These are phyloP conservation scores for Catharus ustulatus DNA, from an alignment of 2,797 vertebrate species.

Conservation along the genomic window DNA sequence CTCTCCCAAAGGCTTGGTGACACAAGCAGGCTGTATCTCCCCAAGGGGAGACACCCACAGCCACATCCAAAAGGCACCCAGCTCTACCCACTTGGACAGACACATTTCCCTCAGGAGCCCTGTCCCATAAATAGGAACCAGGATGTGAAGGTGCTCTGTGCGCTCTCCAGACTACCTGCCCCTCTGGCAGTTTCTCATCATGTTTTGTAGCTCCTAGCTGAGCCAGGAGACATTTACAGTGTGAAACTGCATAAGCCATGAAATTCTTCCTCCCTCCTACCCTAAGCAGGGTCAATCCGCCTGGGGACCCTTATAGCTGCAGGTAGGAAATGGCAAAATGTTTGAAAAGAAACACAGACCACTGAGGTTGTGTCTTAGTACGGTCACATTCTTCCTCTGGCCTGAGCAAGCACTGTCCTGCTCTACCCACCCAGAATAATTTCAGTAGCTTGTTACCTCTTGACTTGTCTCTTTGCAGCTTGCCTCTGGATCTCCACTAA, in stretches of 20 bases:
- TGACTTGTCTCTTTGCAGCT: neutral
- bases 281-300: rapidly evolving
- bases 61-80: rapidly evolving
- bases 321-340: neutral
- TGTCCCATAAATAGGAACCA: neutral
- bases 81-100: neutral
- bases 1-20: neutral
- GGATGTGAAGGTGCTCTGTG: neutral
- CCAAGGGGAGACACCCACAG: rapidly evolving
- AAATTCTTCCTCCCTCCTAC: neutral
- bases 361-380: neutral
- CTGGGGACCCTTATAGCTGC: neutral
- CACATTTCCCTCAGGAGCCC: neutral
- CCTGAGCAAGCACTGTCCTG: neutral
- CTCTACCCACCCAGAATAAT: neutral
- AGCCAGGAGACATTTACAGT: neutral
- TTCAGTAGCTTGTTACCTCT: neutral
- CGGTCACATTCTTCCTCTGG: neutral
- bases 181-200: neutral
- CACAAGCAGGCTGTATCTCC: neutral
- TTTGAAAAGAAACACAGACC: neutral
- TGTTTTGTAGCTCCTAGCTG: neutral
- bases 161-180: neutral
- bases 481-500: neutral
- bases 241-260: neutral